phyloP scores from a whole-genome alignment of 2,797 vertebrate species.

The Salmo trutta region DNA sequence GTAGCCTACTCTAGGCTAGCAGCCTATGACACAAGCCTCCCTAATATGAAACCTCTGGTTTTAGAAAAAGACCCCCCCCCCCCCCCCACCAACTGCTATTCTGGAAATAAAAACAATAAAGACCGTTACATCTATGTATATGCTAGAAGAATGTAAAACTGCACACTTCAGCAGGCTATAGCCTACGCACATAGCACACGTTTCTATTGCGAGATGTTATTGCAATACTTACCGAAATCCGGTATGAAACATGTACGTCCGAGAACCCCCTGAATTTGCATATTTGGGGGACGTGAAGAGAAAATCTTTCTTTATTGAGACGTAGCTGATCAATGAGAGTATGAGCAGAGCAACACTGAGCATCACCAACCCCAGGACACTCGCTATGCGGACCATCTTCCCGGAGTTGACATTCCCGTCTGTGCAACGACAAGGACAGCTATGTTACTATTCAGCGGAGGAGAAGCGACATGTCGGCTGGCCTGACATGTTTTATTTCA shows the following conservation, averaged over 20 bases:
- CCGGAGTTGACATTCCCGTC: constrained; percentile 55
- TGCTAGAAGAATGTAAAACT: not conserved
- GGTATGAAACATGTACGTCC: constrained; percentile 94
- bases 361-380: constrained; percentile 92
- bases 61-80: not conserved
- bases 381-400: constrained; percentile 93
- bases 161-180: not conserved
- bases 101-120: not conserved
- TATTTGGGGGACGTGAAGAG: constrained; percentile 89
- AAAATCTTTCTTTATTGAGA: constrained; percentile 95
- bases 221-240: constrained; percentile 88
- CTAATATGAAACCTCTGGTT: not conserved
- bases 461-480: constrained; percentile 15
- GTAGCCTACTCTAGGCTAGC: not conserved
- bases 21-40: not conserved
- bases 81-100: not conserved
- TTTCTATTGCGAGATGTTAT: not conserved
- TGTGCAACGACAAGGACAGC: constrained; percentile 26
- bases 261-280: constrained; percentile 82
- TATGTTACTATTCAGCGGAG: constrained; percentile 29
- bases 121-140: not conserved
- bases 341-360: constrained; percentile 94
- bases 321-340: constrained; percentile 96
- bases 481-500: constrained; percentile 20
- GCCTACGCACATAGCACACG: not conserved